These are phyloP conservation scores for Plodia interpunctella DNA, from an alignment of 1,140 invertebrate genomes.

Conservation along the genomic window DNA sequence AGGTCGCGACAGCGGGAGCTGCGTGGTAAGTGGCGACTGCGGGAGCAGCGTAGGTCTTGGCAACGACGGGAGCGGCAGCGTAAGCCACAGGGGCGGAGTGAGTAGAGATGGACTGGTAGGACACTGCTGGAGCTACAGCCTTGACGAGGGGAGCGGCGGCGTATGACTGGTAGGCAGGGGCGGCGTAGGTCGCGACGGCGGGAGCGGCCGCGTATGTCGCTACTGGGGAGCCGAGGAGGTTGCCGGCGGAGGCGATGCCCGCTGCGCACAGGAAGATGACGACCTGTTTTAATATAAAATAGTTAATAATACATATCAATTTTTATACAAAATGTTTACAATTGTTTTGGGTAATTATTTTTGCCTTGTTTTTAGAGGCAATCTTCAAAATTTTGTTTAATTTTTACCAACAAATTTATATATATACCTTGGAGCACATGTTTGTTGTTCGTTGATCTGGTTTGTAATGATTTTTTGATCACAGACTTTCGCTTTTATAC, in stretches of 20 bases:
- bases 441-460: conserved; percentile 43
- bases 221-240: conserved; percentile 40
- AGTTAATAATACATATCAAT: not conserved
- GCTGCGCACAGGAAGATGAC: conserved; percentile 50
- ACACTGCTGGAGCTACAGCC: conserved; percentile 10
- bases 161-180: conserved; percentile 24
- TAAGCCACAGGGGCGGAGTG: conserved; percentile 16
- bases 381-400: too few species aligned
- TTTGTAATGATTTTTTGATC: conserved; percentile 52
- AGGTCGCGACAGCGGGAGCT: conserved; percentile 11
- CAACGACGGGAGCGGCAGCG: conserved; percentile 15
- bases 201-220: conserved; percentile 27
- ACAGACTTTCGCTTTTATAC: conserved; percentile 59
- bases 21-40: conserved; percentile 23
- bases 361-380: too few species aligned
- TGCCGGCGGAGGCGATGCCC: conserved; percentile 52
- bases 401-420: not conserved
- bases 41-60: conserved; percentile 22
- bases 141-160: conserved; percentile 27
- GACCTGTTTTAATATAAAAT: conserved; percentile 38
- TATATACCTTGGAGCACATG: conserved; percentile 61
- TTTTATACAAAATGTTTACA: too few species aligned
- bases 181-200: conserved; percentile 31
- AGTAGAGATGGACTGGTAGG: conserved; percentile 11
- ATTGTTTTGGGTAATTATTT: too few species aligned